These are phyloP conservation scores for Rhynchopsitta pachyrhyncha DNA, from an alignment of 2,113 vertebrate species.

Conservation along the genomic window DNA sequence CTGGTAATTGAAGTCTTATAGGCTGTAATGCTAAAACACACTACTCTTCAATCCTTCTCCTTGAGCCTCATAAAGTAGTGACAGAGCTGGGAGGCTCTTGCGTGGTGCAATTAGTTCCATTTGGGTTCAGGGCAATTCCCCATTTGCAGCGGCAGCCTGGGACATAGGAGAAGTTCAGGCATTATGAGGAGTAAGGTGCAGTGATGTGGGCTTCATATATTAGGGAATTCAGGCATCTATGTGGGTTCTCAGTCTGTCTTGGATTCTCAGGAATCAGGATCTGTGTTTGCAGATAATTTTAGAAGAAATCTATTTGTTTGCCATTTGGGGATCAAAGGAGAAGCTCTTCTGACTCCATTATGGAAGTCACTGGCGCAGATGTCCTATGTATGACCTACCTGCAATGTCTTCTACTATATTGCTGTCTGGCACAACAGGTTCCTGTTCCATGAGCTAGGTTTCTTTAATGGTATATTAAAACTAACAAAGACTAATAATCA, in stretches of 20 bases:
- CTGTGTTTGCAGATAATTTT: neutral
- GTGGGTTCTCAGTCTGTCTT: neutral
- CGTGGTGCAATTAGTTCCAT: neutral
- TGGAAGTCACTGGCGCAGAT: neutral
- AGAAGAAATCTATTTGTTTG: neutral
- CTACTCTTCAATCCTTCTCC: neutral
- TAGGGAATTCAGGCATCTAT: rapidly evolving
- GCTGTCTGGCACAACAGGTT: neutral
- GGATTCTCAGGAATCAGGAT: neutral
- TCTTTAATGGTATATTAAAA: neutral
- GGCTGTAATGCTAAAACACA: neutral
- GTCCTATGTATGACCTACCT: neutral
- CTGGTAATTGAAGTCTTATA: neutral
- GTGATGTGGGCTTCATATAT: neutral
- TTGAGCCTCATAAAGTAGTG: neutral
- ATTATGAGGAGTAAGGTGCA: neutral
- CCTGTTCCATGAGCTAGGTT: neutral
- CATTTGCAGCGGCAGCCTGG: neutral
- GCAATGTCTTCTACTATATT: neutral
- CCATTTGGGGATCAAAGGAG: neutral
- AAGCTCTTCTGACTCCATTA: neutral
- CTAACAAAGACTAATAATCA: neutral
- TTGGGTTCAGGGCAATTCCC: neutral
- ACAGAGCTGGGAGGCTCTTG: neutral
- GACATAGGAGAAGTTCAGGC: neutral